phyloP scores from a whole-genome alignment of 2,797 vertebrate genomes.

The Antrozous pallidus region DNA sequence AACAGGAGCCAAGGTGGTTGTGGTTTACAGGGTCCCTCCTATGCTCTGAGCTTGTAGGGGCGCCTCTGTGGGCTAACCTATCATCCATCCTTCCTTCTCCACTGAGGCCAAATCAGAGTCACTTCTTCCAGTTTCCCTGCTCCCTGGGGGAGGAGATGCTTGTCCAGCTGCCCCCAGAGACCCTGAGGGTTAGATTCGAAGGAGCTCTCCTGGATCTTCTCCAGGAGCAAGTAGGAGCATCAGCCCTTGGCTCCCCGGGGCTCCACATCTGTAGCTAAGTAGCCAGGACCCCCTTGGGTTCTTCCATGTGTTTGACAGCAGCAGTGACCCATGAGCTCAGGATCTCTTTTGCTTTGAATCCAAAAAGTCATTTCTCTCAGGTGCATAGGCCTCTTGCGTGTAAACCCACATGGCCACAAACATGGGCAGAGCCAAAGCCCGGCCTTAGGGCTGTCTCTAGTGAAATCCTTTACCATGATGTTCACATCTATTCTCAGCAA shows the following conservation, averaged over 20 bases:
- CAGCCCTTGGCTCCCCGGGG: background rate
- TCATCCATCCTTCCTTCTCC: background rate
- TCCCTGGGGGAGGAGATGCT: background rate
- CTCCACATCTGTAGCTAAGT: rapidly evolving
- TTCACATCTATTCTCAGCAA: too few species aligned
- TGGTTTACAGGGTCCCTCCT: background rate
- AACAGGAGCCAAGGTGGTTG: too few species aligned
- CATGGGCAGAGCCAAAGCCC: rapidly evolving
- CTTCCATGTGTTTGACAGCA: rapidly evolving
- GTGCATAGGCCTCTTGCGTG: rapidly evolving
- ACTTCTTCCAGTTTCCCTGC: too few species aligned
- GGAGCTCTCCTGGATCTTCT: background rate
- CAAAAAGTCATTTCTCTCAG: background rate
- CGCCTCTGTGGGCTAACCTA: background rate
- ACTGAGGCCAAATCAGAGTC: background rate
- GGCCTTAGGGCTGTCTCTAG: rapidly evolving
- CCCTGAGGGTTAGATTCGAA: background rate
- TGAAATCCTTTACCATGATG: background rate
- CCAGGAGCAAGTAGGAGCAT: too few species aligned
- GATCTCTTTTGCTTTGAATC: background rate
- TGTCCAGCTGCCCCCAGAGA: background rate
- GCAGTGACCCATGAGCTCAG: background rate
- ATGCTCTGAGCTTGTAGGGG: background rate
- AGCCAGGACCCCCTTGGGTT: background rate
- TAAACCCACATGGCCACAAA: rapidly evolving